These are phyloP conservation scores for Megaustenia siamemsis DNA, from an alignment of 2,888 invertebrate species.

Conservation along the genomic window DNA sequence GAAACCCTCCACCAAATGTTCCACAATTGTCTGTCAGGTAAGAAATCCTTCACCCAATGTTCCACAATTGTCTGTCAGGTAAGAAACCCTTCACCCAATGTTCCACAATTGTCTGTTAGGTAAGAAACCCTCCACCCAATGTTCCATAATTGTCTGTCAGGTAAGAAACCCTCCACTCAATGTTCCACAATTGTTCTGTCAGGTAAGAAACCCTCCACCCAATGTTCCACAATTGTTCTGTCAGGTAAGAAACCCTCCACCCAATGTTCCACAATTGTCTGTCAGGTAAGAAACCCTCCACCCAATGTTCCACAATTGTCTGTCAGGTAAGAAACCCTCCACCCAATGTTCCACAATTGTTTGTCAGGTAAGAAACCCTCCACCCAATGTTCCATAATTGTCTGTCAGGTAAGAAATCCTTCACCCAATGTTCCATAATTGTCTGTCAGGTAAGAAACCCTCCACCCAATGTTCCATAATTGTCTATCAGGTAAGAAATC, in stretches of 20 bases:
- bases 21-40: slow-evolving; percentile 77
- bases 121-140: slow-evolving; percentile 76
- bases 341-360: slow-evolving; percentile 78
- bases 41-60: slow-evolving; percentile 74
- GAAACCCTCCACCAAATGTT: slow-evolving; percentile 76
- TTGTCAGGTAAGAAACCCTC: slow-evolving; percentile 74
- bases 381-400: slow-evolving; percentile 78
- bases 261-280: slow-evolving; percentile 77
- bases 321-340: slow-evolving; percentile 75
- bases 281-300: slow-evolving; percentile 75
- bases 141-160: slow-evolving; percentile 76
- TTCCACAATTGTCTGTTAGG: slow-evolving; percentile 77
- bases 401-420: slow-evolving; percentile 73
- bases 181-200: slow-evolving; percentile 75
- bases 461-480: slow-evolving; percentile 77
- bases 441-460: slow-evolving; percentile 74
- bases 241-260: slow-evolving; percentile 76
- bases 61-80: slow-evolving; percentile 78
- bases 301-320: slow-evolving; percentile 78
- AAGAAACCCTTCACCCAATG: slow-evolving; percentile 74
- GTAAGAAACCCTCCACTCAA: slow-evolving; percentile 77
- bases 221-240: slow-evolving; percentile 77
- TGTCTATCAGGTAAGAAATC: slow-evolving; percentile 73
- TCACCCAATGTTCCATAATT: slow-evolving; percentile 78
- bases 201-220: slow-evolving; percentile 76